Conservation (phyloP, 1,140 invertebrate genomes). For the Monochamus saltuarius region DNA sequence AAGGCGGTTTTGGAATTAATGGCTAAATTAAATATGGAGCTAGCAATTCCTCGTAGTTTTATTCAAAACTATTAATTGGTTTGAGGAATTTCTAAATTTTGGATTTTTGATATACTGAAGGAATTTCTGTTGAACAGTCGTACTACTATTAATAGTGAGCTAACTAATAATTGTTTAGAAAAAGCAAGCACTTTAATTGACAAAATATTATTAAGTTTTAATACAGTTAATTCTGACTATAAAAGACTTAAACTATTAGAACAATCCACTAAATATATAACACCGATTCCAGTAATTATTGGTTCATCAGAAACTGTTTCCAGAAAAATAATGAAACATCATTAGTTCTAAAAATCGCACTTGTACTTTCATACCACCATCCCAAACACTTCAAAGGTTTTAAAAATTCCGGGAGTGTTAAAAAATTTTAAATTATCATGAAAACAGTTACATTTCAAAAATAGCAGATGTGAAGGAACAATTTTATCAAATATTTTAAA, state of each 20-base stretch:
- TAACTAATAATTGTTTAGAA: slow-evolving; percentile 5
- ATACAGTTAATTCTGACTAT: slow-evolving; percentile 13
- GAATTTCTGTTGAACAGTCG: slow-evolving; percentile 3
- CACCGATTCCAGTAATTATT: slow-evolving; percentile 7
- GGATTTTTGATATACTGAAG: slow-evolving; percentile 10
- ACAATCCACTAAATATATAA: slow-evolving; percentile 5
- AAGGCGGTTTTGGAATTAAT: neutral
- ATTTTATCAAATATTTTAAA: neutral
- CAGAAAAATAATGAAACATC: neutral
- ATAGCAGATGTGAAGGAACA: neutral
- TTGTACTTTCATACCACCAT: slow-evolving; percentile 5
- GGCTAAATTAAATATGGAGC: slow-evolving; percentile 6
- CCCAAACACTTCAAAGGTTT: slow-evolving; percentile 8
- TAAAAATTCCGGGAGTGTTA: slow-evolving; percentile 2
- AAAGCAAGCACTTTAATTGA: slow-evolving; percentile 4
- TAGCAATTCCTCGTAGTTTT: slow-evolving; percentile 9
- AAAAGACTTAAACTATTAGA: slow-evolving; percentile 14
- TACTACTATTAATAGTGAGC: neutral
- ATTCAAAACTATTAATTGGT: slow-evolving; percentile 4
- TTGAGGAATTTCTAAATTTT: slow-evolving; percentile 12
- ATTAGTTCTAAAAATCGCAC: slow-evolving; percentile 9
- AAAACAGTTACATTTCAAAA: slow-evolving; percentile 1
- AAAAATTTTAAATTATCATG: slow-evolving; percentile 11
- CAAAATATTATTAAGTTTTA: slow-evolving; percentile 1
- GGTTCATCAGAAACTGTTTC: slow-evolving; percentile 1